Base-by-base conservation (phyloP, 2,888 invertebrate genomes). In the Epistrophe grossulariae region DNA sequence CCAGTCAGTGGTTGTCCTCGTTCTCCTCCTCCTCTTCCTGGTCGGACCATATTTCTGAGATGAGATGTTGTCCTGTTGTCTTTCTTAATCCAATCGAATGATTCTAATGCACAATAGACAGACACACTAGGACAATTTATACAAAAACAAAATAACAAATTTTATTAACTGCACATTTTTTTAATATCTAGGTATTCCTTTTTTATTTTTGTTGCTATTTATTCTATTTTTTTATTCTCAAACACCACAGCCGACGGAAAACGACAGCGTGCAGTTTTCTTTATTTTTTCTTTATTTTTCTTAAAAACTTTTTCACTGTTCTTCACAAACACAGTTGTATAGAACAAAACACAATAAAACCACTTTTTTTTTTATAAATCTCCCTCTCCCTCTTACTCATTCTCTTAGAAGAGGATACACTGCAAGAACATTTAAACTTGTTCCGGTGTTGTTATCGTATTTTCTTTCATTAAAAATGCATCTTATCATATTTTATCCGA, bases 371-470 rank as follows among this genome's bases (percentile, higher is more conserved):
- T 76, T 45, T 0, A 35, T 71, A 43, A 62, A 52, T 35, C 38
- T 50, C 45, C 45, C 38, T 66, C 60, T 77, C 64, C 11, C 52
- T 71, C 40, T 70, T 62, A 40, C 28, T 55, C 55, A 40, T 17
- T n/a, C 31, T 31, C 24, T 48, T 60, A 38, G 70, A 55, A 55
- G 24, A 28, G 40, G 68, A 38, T 7, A 48, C 64, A 60, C 45
- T 43, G 5, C 19, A 57, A 72, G 57, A 77, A 78, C 68, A 57
- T 43, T 48, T 10, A 81, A 85, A 81, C 59, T 74, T 66, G 59
- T 85, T 85, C 73, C 82, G 74, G 74, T 52, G 78, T 62, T 81
- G 72, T 81, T 77, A 60, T 84, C 74, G 62, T 57, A 38, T 45
- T 35, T 45, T 13, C 64, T 70, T 73, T 64, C 38, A 57, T 52